phyloP scores from a whole-genome alignment of 2,888 invertebrate species.

The Calameuta filiformis region DNA sequence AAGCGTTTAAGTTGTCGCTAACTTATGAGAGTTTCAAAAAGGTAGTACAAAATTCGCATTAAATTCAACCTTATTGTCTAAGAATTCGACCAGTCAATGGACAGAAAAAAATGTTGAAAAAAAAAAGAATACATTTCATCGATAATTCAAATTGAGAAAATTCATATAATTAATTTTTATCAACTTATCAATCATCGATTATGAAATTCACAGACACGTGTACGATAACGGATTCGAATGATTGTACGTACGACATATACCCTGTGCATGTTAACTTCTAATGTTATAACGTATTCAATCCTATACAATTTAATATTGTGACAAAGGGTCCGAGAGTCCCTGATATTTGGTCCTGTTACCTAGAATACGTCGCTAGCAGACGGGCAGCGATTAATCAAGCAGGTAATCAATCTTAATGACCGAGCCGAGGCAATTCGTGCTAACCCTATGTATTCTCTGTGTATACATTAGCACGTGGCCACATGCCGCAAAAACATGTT shows the following conservation, averaged over 20 bases:
- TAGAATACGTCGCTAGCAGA: slow-evolving; percentile 41
- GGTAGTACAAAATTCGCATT: neutral
- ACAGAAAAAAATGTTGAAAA: too few species aligned
- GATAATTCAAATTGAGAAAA: neutral
- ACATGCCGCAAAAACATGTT: neutral
- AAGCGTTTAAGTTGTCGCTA: neutral
- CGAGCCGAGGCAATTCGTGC: slow-evolving; percentile 18
- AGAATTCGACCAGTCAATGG: neutral
- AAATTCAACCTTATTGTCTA: neutral
- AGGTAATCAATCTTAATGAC: slow-evolving; percentile 52
- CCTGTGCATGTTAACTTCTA: neutral
- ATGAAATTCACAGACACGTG: neutral
- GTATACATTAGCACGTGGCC: neutral
- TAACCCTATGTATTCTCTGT: neutral
- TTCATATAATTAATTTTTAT: neutral
- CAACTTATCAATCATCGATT: neutral
- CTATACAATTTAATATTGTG: neutral
- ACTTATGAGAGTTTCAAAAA: neutral
- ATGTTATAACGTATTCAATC: neutral
- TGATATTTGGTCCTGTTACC: neutral
- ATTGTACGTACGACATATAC: neutral
- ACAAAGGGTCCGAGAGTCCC: neutral
- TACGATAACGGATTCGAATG: neutral
- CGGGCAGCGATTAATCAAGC: slow-evolving; percentile 49
- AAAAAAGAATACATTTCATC: too few species aligned